Evolutionary conservation across 1,140 invertebrate genomes (phyloP).

Genomic region (Orchesella cincta): DNA sequence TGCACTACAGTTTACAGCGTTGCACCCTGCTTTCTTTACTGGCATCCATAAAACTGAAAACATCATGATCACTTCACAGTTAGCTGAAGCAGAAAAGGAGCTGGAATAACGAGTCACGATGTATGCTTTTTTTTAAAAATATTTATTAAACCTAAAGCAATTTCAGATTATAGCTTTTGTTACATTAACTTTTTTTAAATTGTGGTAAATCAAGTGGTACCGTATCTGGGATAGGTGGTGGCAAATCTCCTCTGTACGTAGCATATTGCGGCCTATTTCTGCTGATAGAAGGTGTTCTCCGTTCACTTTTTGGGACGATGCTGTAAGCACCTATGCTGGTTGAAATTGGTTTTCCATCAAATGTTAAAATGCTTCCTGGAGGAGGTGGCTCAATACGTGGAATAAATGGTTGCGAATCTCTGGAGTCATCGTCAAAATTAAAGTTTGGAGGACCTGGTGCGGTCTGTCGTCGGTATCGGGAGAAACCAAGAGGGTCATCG

Average conservation of each 20-base stretch:
- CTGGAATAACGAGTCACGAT: background rate
- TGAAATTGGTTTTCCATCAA: slow-evolving; percentile 25
- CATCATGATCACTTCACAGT: background rate
- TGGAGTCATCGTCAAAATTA: too few species aligned
- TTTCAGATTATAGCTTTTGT: too few species aligned
- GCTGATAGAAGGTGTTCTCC: slow-evolving; percentile 33
- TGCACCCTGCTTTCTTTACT: too few species aligned
- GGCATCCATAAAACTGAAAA: background rate
- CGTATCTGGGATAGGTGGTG: slow-evolving; percentile 32
- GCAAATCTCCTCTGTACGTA: slow-evolving; percentile 34
- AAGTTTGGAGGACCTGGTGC: background rate
- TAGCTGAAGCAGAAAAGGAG: too few species aligned
- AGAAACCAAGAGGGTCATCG: too few species aligned
- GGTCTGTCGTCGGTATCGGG: background rate
- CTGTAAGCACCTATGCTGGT: slow-evolving; percentile 22
- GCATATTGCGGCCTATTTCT: slow-evolving; percentile 27
- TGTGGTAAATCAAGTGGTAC: slow-evolving; percentile 33
- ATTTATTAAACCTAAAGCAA: background rate
- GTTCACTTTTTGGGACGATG: background rate
- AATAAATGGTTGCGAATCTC: slow-evolving; percentile 8
- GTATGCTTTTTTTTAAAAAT: background rate
- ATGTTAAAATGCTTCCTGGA: slow-evolving; percentile 29
- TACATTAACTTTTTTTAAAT: background rate
- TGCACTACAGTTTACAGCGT: too few species aligned
- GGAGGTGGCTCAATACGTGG: slow-evolving; percentile 16